Evolutionary conservation across 2,797 vertebrate species (phyloP).

Genomic region (Simalia tracyae): DNA sequence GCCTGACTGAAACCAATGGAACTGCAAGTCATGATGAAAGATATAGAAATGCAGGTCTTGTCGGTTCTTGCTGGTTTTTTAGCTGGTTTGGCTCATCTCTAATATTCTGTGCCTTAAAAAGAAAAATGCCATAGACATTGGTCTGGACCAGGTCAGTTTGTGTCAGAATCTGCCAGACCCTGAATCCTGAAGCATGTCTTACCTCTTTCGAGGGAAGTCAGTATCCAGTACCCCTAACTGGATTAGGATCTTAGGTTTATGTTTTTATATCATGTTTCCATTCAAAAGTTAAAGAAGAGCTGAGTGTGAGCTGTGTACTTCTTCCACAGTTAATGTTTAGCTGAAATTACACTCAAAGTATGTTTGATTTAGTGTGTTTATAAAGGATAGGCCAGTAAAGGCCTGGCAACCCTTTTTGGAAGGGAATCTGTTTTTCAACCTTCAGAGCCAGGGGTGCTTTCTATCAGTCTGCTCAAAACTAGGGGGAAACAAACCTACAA

Average conservation of each 20-base stretch:
- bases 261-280: neutral
- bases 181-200: neutral
- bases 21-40: neutral
- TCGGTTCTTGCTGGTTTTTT: neutral
- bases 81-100: neutral
- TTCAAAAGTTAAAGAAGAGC: neutral
- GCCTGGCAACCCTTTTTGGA: neutral
- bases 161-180: neutral
- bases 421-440: neutral
- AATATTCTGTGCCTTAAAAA: neutral
- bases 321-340: neutral
- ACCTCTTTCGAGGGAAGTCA: neutral
- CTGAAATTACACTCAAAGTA: neutral
- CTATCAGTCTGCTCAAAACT: neutral
- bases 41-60: neutral
- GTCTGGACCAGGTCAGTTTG: neutral
- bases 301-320: neutral
- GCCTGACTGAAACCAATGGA: neutral
- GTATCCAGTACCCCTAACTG: neutral
- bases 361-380: conserved; percentile 25
- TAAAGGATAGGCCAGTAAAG: conserved; percentile 25
- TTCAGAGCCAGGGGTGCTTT: neutral
- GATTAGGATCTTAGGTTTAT: neutral
- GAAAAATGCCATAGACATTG: neutral
- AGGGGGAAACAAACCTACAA: neutral